phyloP scores from a whole-genome alignment of 2,113 vertebrate species.

The Entomyzon cyanotis region DNA sequence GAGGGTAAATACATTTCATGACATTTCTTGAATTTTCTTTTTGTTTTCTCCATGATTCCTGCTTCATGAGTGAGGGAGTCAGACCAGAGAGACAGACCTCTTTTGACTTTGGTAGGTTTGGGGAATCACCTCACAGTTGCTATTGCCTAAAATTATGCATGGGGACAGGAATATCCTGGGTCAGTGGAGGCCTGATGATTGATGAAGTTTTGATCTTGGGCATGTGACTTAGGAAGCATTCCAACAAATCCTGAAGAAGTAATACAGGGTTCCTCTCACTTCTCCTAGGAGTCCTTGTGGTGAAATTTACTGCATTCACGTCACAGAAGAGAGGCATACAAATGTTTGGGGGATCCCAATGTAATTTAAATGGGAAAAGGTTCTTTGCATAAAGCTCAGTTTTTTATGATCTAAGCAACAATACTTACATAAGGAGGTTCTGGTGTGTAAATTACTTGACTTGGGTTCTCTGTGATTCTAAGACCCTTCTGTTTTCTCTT shows the following conservation, averaged over 20 bases:
- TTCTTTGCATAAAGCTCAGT: not conserved
- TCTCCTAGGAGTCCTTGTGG: not conserved
- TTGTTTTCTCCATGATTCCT: not conserved
- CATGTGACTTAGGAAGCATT: not conserved
- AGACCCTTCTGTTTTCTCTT: accelerated
- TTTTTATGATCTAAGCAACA: not conserved
- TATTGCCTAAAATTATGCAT: not conserved
- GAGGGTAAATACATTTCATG: not conserved
- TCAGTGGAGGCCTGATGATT: not conserved
- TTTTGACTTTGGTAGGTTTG: not conserved
- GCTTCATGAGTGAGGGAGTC: not conserved
- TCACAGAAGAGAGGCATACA: not conserved
- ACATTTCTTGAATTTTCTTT: not conserved
- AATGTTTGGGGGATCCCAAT: not conserved
- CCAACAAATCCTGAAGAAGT: not conserved
- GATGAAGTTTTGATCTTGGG: not conserved
- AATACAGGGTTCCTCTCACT: not conserved
- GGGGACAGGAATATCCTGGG: not conserved
- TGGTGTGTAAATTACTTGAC: accelerated
- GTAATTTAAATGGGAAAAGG: not conserved
- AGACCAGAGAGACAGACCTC: not conserved
- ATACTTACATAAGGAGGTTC: not conserved
- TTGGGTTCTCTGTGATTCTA: accelerated
- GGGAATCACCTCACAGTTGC: not conserved
- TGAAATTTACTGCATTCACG: not conserved